Evolutionary conservation across 23 tunicate genomes (phyloP), one percentile per base, ranked within the genome.

Genomic region (Ciona savignyi): DNA sequence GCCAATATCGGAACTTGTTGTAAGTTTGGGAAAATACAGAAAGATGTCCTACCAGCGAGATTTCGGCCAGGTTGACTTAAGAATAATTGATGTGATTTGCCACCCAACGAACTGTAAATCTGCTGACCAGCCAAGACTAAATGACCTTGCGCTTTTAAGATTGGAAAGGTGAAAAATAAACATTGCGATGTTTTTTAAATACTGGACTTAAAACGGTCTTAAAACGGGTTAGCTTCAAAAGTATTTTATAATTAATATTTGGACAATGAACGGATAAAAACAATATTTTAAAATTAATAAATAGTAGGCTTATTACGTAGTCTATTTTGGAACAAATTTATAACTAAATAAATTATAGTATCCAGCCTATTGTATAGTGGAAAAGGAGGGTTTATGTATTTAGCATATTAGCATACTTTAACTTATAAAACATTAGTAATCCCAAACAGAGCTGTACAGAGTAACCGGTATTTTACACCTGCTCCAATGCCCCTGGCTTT

Each of bases 41-140:
- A 80, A 80, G 56, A 31, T 75, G 23, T 60, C 81, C 25, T 78
- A 34, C 22, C 19, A 34, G 24, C 68, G 73, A 32, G 90, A 81
- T 70, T 31, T 28, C 1, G 82, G 82, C 33, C 85, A 87, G 71
- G 86, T 77, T 62, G 76, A 64, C 27, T 67, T 76, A 4, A 27
- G 35, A 0, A 95, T 73, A 27, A 51, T 70, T 49, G 63, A 86
- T 49, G 95, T 94, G 30, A 78, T 82, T 22, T 94, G 99, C 62
- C 99, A 94, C 70, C 83, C 81, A 31, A 74, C 73, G 23, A 85
- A 87, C 60, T 94, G 99, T 77, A 87, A 83, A 70, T 32, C 86
- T 2, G 62, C 77, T 24, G 75, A 32, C 9, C 79, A 77, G 35
- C 99, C 99, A 25, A 77, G 99, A 35, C 32, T 83, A 1, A 94